These are phyloP conservation scores for Alosa sapidissima DNA, from an alignment of 2,797 vertebrate species.

Conservation along the genomic window DNA sequence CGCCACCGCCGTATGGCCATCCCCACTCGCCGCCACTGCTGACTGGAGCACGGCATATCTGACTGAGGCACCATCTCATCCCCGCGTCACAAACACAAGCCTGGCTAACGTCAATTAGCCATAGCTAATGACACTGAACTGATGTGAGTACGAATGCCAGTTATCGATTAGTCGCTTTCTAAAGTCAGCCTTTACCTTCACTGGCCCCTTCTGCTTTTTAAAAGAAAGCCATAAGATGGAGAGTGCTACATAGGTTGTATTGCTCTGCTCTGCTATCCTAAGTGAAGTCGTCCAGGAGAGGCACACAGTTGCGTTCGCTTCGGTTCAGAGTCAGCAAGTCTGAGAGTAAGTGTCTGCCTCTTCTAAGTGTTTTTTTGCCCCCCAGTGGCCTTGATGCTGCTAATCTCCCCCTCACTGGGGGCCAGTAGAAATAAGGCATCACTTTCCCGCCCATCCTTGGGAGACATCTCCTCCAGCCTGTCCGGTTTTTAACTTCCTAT, in stretches of 20 bases:
- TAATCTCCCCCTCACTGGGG: neutral
- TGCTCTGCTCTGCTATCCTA: neutral
- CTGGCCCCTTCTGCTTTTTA: neutral
- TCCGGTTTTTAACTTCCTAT: slow-evolving; percentile 1
- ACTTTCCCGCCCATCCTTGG: neutral
- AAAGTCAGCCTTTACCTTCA: neutral
- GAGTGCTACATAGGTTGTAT: neutral
- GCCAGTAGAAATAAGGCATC: neutral
- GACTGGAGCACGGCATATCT: neutral
- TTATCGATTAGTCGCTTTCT: neutral
- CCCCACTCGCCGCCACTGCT: neutral
- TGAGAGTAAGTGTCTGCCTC: neutral
- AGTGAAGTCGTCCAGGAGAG: neutral
- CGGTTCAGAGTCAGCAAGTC: neutral
- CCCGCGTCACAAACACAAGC: neutral
- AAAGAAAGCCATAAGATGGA: neutral
- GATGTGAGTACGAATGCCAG: neutral
- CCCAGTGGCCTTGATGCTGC: neutral
- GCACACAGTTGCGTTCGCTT: neutral
- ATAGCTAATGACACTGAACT: neutral
- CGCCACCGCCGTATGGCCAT: neutral
- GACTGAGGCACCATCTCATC: neutral
- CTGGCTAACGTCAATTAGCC: neutral
- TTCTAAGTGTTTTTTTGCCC: neutral
- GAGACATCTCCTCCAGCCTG: neutral